These are phyloP conservation scores for Hippolais icterina DNA, from an alignment of 2,113 vertebrate species.

Conservation along the genomic window DNA sequence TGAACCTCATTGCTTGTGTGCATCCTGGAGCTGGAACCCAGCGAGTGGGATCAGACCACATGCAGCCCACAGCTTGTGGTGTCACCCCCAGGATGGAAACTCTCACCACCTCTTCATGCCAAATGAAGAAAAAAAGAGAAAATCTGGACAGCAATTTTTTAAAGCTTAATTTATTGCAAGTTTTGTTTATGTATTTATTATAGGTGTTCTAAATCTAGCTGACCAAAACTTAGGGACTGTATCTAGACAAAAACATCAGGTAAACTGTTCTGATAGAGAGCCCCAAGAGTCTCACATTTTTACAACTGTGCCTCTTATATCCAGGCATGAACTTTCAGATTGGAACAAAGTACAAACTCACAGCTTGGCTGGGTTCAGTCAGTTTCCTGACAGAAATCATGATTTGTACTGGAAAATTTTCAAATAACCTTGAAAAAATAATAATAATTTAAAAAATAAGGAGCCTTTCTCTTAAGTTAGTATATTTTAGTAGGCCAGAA, in stretches of 20 bases:
- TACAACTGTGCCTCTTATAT: not conserved
- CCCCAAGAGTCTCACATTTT: not conserved
- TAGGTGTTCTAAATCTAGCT: not conserved
- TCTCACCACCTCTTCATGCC: no score
- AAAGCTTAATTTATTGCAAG: not conserved
- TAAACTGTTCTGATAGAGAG: not conserved
- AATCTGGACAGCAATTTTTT: not conserved
- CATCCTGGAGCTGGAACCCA: not conserved
- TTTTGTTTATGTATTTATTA: not conserved
- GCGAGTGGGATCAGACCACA: rapidly evolving
- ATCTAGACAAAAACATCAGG: not conserved
- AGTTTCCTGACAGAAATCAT: not conserved
- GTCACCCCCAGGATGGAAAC: rapidly evolving
- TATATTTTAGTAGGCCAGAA: not conserved
- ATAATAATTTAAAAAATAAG: not conserved
- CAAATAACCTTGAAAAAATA: not conserved
- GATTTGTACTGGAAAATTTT: not conserved
- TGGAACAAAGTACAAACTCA: not conserved
- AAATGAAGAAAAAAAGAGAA: no score
- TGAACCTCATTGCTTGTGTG: rapidly evolving
- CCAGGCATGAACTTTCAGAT: not conserved
- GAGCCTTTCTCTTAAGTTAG: not conserved
- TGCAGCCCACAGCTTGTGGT: rapidly evolving
- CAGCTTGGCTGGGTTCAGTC: not conserved
- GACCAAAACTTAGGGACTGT: rapidly evolving